Percentiles rank a stretch among this genome's conserved stretches.
phyloP scores from a whole-genome alignment of 2,797 vertebrate genomes.

The Halcyon smyrnensis region DNA sequence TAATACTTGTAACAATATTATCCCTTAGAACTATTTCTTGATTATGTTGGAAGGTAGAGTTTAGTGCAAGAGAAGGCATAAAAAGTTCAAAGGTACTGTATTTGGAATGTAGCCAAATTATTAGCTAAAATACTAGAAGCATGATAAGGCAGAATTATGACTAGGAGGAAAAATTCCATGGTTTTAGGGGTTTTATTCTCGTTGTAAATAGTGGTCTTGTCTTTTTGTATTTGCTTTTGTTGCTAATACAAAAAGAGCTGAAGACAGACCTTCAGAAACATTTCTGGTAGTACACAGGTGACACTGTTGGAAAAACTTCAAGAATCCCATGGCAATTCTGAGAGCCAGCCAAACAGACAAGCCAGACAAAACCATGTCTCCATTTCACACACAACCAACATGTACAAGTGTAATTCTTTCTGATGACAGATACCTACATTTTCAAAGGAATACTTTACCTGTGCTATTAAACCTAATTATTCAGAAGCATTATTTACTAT shows the following conservation, averaged over 20 bases:
- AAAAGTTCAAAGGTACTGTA: not conserved
- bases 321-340: not conserved
- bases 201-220: not conserved
- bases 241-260: not conserved
- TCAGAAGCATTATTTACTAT: not conserved
- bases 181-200: not conserved
- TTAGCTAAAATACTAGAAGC: not conserved
- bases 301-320: not conserved
- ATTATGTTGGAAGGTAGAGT: not conserved
- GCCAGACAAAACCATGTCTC: not conserved
- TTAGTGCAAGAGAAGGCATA: not conserved
- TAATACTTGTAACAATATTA: not conserved
- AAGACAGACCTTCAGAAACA: not conserved
- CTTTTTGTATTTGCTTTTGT: not conserved
- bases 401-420: not conserved
- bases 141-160: not conserved
- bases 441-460: not conserved
- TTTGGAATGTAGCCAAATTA: not conserved
- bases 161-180: not conserved
- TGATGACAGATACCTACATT: not conserved
- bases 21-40: not conserved
- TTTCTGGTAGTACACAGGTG: not conserved
- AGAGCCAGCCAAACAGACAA: not conserved
- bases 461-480: not conserved
- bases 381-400: not conserved